Conservation (phyloP, 2,797 vertebrate species). For the Sternotherus odoratus region DNA sequence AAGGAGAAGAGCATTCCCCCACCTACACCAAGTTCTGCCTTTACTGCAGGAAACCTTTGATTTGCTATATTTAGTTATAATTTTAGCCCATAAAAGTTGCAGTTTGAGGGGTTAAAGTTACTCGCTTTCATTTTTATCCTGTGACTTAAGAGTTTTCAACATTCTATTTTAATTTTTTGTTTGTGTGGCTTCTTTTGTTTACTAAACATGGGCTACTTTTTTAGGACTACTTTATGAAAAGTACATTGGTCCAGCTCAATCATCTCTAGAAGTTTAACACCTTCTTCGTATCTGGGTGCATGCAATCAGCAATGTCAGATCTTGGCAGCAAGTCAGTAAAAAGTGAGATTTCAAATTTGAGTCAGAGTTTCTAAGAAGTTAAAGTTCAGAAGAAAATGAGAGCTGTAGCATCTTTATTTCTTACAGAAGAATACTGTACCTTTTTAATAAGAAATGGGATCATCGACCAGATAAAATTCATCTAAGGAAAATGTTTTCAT, state of each 20-base stretch:
- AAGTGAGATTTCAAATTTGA: neutral
- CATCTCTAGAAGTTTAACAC: neutral
- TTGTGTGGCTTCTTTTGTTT: conserved; percentile 46
- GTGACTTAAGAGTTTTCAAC: neutral
- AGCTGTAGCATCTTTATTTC: neutral
- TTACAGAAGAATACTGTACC: neutral
- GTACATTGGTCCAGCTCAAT: conserved; percentile 8
- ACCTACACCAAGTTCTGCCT: neutral
- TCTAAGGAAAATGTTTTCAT: neutral
- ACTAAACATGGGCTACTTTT: neutral
- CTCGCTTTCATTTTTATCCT: conserved; percentile 2
- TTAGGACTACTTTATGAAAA: conserved; percentile 38
- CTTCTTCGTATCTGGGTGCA: neutral
- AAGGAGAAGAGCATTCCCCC: neutral
- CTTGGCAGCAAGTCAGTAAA: conserved; percentile 22
- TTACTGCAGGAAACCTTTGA: conserved; percentile 15
- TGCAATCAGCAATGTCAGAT: conserved; percentile 42
- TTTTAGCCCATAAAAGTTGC: neutral
- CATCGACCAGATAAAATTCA: neutral
- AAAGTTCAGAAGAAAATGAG: conserved; percentile 25
- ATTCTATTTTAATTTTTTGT: neutral
- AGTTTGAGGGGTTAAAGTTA: conserved; percentile 3
- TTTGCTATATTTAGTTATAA: conserved; percentile 5
- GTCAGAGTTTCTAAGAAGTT: conserved; percentile 2
- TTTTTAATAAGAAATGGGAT: neutral